Percentiles rank a stretch among this genome's conserved stretches.
These are phyloP conservation scores for Lepidonotus clava DNA, from an alignment of 2,888 invertebrate species.

Conservation along the genomic window DNA sequence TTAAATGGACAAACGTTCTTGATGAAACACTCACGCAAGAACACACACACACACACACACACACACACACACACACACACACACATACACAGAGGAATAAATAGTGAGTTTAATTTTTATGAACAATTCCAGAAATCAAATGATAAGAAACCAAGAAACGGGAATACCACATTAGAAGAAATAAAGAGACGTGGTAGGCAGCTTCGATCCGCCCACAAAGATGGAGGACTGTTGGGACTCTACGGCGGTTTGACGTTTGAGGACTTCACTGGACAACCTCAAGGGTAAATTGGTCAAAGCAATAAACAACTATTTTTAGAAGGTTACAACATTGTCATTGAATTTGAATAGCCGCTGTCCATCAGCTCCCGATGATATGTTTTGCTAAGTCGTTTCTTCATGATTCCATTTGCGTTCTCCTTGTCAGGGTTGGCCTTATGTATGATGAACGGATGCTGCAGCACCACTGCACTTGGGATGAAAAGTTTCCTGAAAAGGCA, in stretches of 20 bases:
- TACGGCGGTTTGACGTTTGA: slow-evolving; percentile 44
- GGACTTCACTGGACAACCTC: slow-evolving; percentile 41
- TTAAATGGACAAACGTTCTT: no score
- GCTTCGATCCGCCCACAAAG: slow-evolving; percentile 53
- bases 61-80: no score
- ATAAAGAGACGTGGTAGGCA: slow-evolving; percentile 48
- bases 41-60: no score
- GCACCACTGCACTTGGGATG: slow-evolving; percentile 83
- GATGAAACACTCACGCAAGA: no score
- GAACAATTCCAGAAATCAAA: not conserved
- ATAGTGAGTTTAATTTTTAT: no score
- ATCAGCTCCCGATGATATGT: not conserved
- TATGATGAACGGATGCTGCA: slow-evolving; percentile 89
- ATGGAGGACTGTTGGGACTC: slow-evolving; percentile 36
- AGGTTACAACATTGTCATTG: not conserved
- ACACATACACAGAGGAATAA: no score
- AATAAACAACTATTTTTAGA: no score
- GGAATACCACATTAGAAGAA: slow-evolving; percentile 34
- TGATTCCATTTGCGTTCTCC: not conserved
- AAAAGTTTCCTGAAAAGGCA: slow-evolving; percentile 90
- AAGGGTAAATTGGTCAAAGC: slow-evolving; percentile 46
- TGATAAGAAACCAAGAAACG: not conserved
- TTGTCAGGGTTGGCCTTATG: slow-evolving; percentile 85
- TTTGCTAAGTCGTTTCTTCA: not conserved
- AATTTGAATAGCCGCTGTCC: not conserved